These are phyloP conservation scores for Phalacrocorax brasilianus DNA, from an alignment of 2,113 vertebrate species.

Conservation along the genomic window DNA sequence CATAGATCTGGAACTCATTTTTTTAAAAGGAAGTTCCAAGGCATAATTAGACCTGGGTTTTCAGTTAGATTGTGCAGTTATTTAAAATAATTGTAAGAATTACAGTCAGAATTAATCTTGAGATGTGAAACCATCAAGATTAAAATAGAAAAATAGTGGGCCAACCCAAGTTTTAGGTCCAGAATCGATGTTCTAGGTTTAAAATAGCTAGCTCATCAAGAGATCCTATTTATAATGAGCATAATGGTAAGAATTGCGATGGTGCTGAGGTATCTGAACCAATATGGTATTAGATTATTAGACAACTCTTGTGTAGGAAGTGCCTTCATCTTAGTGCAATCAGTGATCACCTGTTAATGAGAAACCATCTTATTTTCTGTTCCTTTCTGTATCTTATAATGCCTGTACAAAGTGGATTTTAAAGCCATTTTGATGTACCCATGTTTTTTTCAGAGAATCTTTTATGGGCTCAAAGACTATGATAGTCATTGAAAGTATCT, in stretches of 20 bases:
- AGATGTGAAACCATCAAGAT: background rate
- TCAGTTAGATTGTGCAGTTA: background rate
- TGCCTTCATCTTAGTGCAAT: background rate
- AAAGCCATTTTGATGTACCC: background rate
- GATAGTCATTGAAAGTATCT: background rate
- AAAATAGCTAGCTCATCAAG: background rate
- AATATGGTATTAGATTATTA: background rate
- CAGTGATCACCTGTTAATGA: background rate
- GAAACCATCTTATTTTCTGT: background rate
- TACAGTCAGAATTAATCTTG: background rate
- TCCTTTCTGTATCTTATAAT: background rate
- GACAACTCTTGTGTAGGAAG: background rate
- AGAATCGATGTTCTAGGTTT: background rate
- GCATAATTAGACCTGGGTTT: background rate
- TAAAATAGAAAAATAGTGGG: background rate
- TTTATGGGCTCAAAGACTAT: background rate
- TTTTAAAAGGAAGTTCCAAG: background rate
- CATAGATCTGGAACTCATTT: background rate
- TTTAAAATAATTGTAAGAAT: slow-evolving; percentile 3
- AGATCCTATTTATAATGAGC: background rate
- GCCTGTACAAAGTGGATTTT: background rate
- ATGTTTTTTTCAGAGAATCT: background rate
- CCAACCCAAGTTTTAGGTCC: background rate
- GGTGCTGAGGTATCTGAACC: background rate
- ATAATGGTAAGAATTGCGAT: background rate